Conservation (phyloP, 1,140 invertebrate genomes). For the Eurosta solidaginis region DNA sequence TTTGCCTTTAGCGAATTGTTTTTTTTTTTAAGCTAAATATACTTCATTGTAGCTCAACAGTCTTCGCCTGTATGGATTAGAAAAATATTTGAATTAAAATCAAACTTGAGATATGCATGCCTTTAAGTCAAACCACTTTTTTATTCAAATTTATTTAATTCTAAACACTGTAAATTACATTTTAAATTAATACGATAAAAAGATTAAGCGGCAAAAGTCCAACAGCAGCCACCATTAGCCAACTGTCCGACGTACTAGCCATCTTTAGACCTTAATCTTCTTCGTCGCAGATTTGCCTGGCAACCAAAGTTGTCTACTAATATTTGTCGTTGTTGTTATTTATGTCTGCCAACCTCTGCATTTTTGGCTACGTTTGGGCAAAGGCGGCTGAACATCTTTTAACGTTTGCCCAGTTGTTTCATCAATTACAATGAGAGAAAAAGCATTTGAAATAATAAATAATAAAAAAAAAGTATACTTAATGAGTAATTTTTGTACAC, state of each 20-base stretch:
- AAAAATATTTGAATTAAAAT: too few relatives aligned
- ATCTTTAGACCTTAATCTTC: neutral
- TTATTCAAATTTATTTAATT: too few relatives aligned
- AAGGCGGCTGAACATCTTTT: neutral
- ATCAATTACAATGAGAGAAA: neutral
- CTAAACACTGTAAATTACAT: too few relatives aligned
- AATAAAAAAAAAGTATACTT: neutral
- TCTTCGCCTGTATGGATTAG: too few relatives aligned
- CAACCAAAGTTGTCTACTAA: neutral
- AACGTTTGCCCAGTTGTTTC: neutral
- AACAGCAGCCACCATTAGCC: neutral
- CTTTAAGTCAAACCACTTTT: too few relatives aligned
- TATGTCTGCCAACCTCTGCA: neutral
- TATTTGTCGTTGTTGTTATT: neutral
- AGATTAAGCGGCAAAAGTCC: neutral
- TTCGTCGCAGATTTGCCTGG: neutral
- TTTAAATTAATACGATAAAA: too few relatives aligned
- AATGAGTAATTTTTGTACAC: neutral
- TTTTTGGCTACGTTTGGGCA: constrained; percentile 11
- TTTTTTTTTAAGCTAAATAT: too few relatives aligned
- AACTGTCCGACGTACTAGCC: neutral
- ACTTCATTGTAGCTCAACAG: too few relatives aligned
- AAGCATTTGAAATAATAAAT: neutral
- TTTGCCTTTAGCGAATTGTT: too few relatives aligned
- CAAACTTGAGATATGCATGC: too few relatives aligned